Base-by-base conservation (phyloP, 2,113 vertebrate genomes). In the Plecotus auritus region DNA sequence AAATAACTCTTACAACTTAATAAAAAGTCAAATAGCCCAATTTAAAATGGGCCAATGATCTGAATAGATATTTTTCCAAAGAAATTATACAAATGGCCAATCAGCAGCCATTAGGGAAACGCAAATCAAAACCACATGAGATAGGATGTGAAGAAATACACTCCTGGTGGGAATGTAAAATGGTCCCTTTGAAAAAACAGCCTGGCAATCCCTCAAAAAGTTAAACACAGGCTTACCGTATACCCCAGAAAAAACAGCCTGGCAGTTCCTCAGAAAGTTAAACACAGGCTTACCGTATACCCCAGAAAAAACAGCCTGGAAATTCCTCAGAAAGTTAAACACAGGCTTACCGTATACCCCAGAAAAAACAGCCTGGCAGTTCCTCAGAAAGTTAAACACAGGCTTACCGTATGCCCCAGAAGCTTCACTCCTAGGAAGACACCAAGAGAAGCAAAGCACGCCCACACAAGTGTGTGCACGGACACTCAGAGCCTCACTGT, bases 31-130 rank as follows among this genome's bases (percentile, higher is more conserved):
- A 78, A 77, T 22, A 86, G 40, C 13, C 5, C 87, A 94, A 82
- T 92, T 86, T 94, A 95, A 95, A 94, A 69, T 49, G 40, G 54
- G 67, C 51, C 28, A 82, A 85, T 70, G 37, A 92, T 72, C 26
- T 82, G 70, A 85, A 80, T 11, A 94, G 23, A 51, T 16, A 86
- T 51, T 86, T 77, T 59, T 86, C 83, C 74, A 76, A 85, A 94
- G 91, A 89, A 87, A 47, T 87, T 67, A 47, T n/a, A 70, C 54
- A 86, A 82, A 74, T 42, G 45, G 28, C 64, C 51, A 80, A 37
- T 56, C 84, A 77, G 73, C 26, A 90, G 40, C 14, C 13, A 61
- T 47, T 7, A 64, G 78, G 32, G 47, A 90, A 84, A 88, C 42
- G 9, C 67, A 90, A 69, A 92, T 73, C 30, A 26, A 89, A 95